Base-by-base conservation (phyloP, 2,888 invertebrate genomes). In the Anoncus sp. region DNA sequence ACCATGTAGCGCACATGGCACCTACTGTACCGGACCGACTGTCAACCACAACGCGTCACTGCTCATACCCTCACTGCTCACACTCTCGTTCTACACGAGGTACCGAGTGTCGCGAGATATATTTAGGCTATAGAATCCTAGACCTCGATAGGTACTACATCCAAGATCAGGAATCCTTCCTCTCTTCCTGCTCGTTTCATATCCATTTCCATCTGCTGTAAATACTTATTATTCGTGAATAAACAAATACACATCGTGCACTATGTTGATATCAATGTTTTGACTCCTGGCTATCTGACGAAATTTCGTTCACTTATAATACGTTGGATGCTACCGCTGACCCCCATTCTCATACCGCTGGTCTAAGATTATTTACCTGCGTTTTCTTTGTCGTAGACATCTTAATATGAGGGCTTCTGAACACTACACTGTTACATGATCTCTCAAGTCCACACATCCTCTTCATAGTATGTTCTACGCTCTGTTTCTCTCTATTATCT, bases 361-460 rank as follows among this genome's bases (percentile, higher is more conserved):
- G n/a, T n/a, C n/a, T n/a, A n/a, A n/a, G n/a, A n/a, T n/a, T n/a
- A n/a, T n/a, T n/a, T n/a, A n/a, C n/a, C n/a, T n/a, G n/a, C n/a
- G n/a, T n/a, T n/a, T n/a, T n/a, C n/a, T n/a, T n/a, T n/a, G n/a
- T 49, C 12, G 12, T 20, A 4, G 20, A 20, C 22, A 10, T 12
- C 4, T 12, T 10, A 20, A 6, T 49, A 45, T 71, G 35, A 47
- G 35, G 63, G 38, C 22, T 47, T 57, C 27, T 12, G 45, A 45
- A 69, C 45, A 69, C 35, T 18, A 31, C 22, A 31, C 73, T 59
- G 24, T 24, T 35, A 65, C n/a, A 59, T 59, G 40, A 59, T n/a
- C 40, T 38, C 20, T 57, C 5, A 24, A 59, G 57, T 49, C 31
- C n/a, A 16, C 38, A 49, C 40, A 66, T 27, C 22, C 14, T n/a